A percentile compares a stretch with the other conserved stretches of the same genome.
phyloP scores from a whole-genome alignment of 1,140 invertebrate genomes.

The Drosophila quadrilineata region DNA sequence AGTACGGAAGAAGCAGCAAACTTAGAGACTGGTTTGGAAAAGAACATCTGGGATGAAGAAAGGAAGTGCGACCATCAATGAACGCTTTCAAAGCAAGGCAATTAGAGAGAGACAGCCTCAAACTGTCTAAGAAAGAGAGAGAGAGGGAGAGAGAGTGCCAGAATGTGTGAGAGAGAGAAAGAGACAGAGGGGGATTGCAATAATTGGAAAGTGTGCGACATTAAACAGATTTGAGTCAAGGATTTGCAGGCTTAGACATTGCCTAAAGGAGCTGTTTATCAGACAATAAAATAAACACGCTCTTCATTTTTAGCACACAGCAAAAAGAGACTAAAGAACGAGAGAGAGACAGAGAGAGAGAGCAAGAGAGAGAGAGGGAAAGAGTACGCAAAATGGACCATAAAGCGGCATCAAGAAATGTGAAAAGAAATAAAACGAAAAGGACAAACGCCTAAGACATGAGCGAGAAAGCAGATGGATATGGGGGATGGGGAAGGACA shows the following conservation, averaged over 20 bases:
- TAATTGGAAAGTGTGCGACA: slow-evolving; percentile 14
- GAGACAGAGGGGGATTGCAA: neutral
- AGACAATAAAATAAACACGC: slow-evolving; percentile 78
- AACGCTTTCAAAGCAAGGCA: no score
- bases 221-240: slow-evolving; percentile 28
- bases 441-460: slow-evolving; percentile 21
- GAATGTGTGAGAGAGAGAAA: neutral
- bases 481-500: neutral
- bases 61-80: no score
- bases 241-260: neutral
- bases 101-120: neutral
- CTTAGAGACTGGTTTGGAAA: no score
- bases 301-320: slow-evolving; percentile 31
- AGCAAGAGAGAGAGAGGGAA: neutral
- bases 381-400: slow-evolving; percentile 37
- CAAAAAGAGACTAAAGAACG: neutral
- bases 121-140: neutral
- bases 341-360: neutral
- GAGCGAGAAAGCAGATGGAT: slow-evolving; percentile 1
- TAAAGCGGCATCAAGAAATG: slow-evolving; percentile 46
- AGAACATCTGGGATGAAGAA: no score
- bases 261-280: slow-evolving; percentile 67
- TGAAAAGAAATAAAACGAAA: slow-evolving; percentile 35
- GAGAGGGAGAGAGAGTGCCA: neutral
- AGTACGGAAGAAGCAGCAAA: neutral